Base-by-base conservation (phyloP, 92 coral and sea anemone species). In the Porites evermanni region DNA sequence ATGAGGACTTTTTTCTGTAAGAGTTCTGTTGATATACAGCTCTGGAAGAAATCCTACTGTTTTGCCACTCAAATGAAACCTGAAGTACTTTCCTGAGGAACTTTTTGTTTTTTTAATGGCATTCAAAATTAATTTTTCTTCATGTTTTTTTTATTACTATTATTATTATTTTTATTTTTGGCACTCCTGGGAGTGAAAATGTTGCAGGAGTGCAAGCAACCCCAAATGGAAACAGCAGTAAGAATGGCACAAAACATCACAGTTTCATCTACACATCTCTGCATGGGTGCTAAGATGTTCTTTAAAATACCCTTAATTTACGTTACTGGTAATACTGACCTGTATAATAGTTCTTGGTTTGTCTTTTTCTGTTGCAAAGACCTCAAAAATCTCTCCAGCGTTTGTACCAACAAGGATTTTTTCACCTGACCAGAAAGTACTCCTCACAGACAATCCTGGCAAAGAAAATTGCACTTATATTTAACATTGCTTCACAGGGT, bases 371-470 rank as follows among this genome's bases (percentile, higher is more conserved):
- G 98, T 89, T 11, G 99, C 99, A 29, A 92, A 74, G 11, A 97
- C 97, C 79, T 97, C 99, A 88, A 93, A 95, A 21, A 97, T 92
- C 90, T 97, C 99, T 60, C 99, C 98, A 80, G 95, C 96, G 88
- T 97, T 97, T 70, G 99, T 97, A 47, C 99, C 99, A 85, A 95
- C 93, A 53, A 97, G 95, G 67, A 97, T 97, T 73, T 89, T 95
- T 73, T 97, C 99, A 26, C 92, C 98, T 58, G 76, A 82, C 99
- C 99, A 97, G 70, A 89, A 97, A 51, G 96, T 96, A 86, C 99
- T 97, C 19, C 99, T 90, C 72, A 97, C 91, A 58, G 98, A 97
- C 85, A 97, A 82, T n/a, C 98, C 98, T 96, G 64, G 12, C 24
- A 73, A 50, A 56, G 26, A 67, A 53, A 79, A 67, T 56, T 56